These are phyloP conservation scores for Pygocentrus nattereri DNA, from an alignment of 2,797 vertebrate species.

Conservation along the genomic window DNA sequence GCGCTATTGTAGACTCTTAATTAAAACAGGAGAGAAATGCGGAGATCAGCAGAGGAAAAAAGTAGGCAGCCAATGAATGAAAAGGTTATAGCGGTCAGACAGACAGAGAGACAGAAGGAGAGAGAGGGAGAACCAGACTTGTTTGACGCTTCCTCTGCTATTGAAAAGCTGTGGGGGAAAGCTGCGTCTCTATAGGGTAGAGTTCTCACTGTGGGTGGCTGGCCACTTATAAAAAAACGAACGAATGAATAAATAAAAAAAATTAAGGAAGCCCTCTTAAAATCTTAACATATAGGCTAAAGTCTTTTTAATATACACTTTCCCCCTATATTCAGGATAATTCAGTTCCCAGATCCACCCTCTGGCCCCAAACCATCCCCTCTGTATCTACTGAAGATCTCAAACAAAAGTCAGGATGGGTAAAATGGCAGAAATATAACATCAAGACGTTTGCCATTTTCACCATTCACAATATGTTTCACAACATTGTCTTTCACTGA, in stretches of 20 bases:
- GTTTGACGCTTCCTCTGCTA: neutral
- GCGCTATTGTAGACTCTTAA: constrained; percentile 65
- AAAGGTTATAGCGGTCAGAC: constrained; percentile 65
- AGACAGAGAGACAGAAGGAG: neutral
- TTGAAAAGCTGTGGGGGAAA: neutral
- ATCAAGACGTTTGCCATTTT: too few species aligned
- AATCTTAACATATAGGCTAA: too few species aligned
- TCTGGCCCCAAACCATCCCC: too few species aligned
- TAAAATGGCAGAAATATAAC: too few species aligned
- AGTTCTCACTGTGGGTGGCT: neutral
- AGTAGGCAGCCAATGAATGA: constrained; percentile 55
- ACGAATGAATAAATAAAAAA: neutral
- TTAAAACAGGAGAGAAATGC: constrained; percentile 65
- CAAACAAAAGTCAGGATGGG: too few species aligned
- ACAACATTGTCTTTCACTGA: too few species aligned
- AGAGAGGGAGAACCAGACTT: constrained; percentile 22
- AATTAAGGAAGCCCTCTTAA: too few species aligned
- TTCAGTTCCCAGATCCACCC: too few species aligned
- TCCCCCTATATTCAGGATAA: too few species aligned
- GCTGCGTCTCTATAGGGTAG: neutral
- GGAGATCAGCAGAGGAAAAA: constrained; percentile 39
- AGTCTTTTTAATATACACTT: too few species aligned
- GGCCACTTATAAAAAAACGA: neutral
- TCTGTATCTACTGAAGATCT: too few species aligned
- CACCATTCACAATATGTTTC: too few species aligned